Base-by-base conservation (phyloP, 2,797 vertebrate genomes). In the Ibycter americanus region DNA sequence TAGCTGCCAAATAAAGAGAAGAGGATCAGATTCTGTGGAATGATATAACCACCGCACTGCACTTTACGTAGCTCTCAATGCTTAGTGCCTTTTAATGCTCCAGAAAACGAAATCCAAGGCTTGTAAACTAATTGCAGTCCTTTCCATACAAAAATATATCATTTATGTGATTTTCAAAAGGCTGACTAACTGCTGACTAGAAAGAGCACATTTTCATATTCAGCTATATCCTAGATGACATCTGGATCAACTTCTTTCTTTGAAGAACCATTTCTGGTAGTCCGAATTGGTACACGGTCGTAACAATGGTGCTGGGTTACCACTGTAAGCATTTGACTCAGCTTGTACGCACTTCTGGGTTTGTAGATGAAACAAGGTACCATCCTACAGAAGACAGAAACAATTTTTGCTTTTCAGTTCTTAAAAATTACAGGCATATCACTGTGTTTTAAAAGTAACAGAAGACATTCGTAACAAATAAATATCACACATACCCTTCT, bases 191-290 rank as follows among this genome's bases (percentile, higher is more conserved):
- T 83, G 61, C 15, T 79, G 77, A 88, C 73, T 72, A 70, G 72
- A 58, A 70, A 51, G 31, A 86, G 38, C 36, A 84, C 8, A 7
- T 67, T 56, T 85, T 79, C 55, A 8, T 72, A 52, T 81, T 89
- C 70, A 80, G 72, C 72, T 58, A 26, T 40, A 47, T 70, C 46
- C 44, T 26, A 78, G 76, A 58, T 36, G 65, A 40, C 22, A 58
- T 25, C 34, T 89, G 67, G 52, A 90, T 98, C 89, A 98, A 73
- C 87, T 97, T 92, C 96, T 98, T 92, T 99, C 99, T 97, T 98
- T 98, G 96, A 99, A 99, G 98, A 99, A 98, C 99, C 99, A 99
- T 95, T 98, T 98, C 96, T 99, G 99, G 80, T 96, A 88, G 52
- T 96, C 96, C 0, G 97, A 98, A 97, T 97, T 56, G 1, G 98